These are phyloP conservation scores for Eurytoma adleriae DNA, from an alignment of 2,888 invertebrate genomes.

Conservation along the genomic window DNA sequence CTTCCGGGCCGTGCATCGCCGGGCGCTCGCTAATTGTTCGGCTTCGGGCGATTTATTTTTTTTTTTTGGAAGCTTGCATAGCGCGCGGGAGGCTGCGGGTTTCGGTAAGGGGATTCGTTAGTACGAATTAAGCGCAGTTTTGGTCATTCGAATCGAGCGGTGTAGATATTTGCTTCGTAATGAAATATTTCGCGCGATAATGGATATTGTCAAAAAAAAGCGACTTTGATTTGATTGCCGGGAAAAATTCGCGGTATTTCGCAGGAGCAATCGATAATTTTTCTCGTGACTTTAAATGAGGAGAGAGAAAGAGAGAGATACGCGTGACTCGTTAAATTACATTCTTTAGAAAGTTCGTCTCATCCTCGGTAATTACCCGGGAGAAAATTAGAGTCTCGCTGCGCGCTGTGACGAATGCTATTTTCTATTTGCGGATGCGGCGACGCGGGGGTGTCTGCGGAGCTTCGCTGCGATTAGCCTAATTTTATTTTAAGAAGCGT, in stretches of 20 bases:
- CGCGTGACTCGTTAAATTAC: conserved; percentile 56
- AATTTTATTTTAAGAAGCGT: conserved; percentile 12
- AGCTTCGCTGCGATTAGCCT: conserved; percentile 18
- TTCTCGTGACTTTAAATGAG: conserved; percentile 36
- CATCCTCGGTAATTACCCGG: conserved; percentile 62
- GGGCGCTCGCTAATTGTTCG: conserved; percentile 50
- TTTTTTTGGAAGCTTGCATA: background rate
- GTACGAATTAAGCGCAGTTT: too few species aligned
- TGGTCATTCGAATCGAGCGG: too few species aligned
- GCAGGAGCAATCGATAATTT: conserved; percentile 11
- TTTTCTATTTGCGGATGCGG: conserved; percentile 17
- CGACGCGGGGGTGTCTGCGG: background rate
- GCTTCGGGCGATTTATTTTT: conserved; percentile 7
- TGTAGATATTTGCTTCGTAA: too few species aligned
- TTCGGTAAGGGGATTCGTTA: background rate
- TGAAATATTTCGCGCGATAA: too few species aligned
- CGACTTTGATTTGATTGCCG: background rate
- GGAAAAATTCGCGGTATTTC: conserved; percentile 6
- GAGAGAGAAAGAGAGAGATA: conserved; percentile 9
- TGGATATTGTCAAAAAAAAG: too few species aligned
- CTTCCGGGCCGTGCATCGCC: conserved; percentile 58
- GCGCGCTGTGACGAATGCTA: conserved; percentile 34
- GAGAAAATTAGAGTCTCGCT: conserved; percentile 37
- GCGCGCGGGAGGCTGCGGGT: background rate
- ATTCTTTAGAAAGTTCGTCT: conserved; percentile 63